Evolutionary conservation across 2,888 invertebrate genomes (phyloP), one percentile per base, ranked within the genome.

Genomic region (Xanthia togata): DNA sequence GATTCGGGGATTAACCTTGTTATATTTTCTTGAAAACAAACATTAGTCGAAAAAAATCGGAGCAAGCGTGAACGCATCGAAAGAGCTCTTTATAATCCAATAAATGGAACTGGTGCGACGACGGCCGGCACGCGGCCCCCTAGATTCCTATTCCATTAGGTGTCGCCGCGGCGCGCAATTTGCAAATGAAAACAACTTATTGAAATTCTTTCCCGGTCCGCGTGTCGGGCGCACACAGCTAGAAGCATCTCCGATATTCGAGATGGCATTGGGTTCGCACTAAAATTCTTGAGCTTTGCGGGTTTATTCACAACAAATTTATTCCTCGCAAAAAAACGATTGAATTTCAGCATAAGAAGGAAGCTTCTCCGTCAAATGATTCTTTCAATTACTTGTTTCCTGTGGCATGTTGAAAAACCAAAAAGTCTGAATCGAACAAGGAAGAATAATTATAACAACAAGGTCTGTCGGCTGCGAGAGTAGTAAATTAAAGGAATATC

Each of bases 171-270:
- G 93, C 92, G 94, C 94, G 94, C 95, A 95, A 96, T 96, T 96
- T 96, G 96, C 96, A 95, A 96, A 96, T 96, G 96, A 96, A 96
- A 95, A 96, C 96, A 96, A 96, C 96, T 96, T 96, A 96, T 96
- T 96, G 96, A 96, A 96, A 96, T 96, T 96, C 96, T 95, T 96
- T 93, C 92, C 90, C 93, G 92, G 92, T 90, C 90, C 91, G 92
- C 92, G 90, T 91, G 91, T 89, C 89, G 88, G 79, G 87, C 89
- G 90, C 89, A 85, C 88, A 85, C 84, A 88, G 87, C 88, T 79
- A 89, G 89, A 90, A 90, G 91, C 90, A 90, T 90, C 91, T 88
- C 86, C 90, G 90, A 92, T 92, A 93, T 93, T 94, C 89, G 88
- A 92, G 89, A 92, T 90, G 92, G 91, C 90, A 91, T 88, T 89